A percentile compares a stretch with the other conserved stretches of the same genome.
Conservation (phyloP, 2,888 invertebrate genomes). For the Caenorhabditis sp. region DNA sequence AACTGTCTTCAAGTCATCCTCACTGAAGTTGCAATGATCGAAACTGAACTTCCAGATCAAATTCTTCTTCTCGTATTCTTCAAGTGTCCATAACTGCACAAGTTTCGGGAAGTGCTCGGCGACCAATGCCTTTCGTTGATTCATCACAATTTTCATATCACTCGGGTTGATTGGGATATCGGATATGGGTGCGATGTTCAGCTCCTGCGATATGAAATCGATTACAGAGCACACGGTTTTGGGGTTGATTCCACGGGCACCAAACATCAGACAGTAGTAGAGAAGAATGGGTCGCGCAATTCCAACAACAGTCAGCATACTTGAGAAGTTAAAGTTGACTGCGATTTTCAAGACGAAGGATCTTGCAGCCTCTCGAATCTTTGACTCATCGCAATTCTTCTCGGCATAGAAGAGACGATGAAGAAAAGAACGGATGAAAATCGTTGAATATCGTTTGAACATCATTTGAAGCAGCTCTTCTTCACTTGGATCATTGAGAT, state of each 20-base stretch:
- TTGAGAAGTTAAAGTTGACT: slow-evolving; percentile 16
- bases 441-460: slow-evolving; percentile 15
- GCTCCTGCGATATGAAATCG: slow-evolving; percentile 33
- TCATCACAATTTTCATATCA: slow-evolving; percentile 15
- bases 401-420: slow-evolving; percentile 17
- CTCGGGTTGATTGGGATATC: slow-evolving; percentile 1
- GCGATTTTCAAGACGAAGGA: neutral
- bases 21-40: slow-evolving; percentile 45
- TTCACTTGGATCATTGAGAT: neutral
- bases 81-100: slow-evolving; percentile 40
- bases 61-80: slow-evolving; percentile 10
- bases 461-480: slow-evolving; percentile 19
- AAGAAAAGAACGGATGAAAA: slow-evolving; percentile 42
- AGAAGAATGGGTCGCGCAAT: slow-evolving; percentile 40
- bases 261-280: slow-evolving; percentile 22
- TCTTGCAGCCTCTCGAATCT: slow-evolving; percentile 22
- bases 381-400: slow-evolving; percentile 21
- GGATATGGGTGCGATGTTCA: neutral
- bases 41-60: slow-evolving; percentile 48
- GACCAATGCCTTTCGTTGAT: slow-evolving; percentile 45
- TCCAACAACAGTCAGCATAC: neutral
- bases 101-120: slow-evolving; percentile 33
- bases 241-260: slow-evolving; percentile 14
- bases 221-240: slow-evolving; percentile 25
- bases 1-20: slow-evolving; percentile 12